A percentile compares a stretch with the other conserved stretches of the same genome.
These are phyloP conservation scores for Thaumetopoea pityocampa DNA, from an alignment of 1,140 invertebrate genomes.

Conservation along the genomic window DNA sequence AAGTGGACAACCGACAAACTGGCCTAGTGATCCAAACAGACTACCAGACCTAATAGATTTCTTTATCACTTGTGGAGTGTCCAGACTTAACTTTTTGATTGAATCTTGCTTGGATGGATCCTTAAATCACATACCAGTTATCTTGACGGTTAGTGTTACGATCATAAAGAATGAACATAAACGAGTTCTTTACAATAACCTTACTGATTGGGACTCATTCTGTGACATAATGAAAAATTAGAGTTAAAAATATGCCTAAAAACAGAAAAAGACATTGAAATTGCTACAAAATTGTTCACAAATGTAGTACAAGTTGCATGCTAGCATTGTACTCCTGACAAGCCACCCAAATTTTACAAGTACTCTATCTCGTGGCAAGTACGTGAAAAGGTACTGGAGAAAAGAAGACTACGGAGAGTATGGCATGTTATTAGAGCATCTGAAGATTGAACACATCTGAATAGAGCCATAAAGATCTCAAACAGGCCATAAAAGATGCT, in stretches of 20 bases:
- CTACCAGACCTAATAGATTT: slow-evolving; percentile 26
- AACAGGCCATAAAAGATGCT: too few relatives aligned
- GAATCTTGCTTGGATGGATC: slow-evolving; percentile 14
- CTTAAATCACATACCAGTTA: slow-evolving; percentile 21
- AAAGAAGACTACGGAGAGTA: neutral
- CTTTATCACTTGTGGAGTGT: slow-evolving; percentile 16
- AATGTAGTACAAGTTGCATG: neutral
- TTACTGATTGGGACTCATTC: neutral
- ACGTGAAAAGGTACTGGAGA: neutral
- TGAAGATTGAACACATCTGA: neutral
- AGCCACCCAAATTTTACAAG: neutral
- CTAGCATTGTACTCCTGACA: neutral
- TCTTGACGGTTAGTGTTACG: neutral
- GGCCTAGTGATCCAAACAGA: slow-evolving; percentile 20
- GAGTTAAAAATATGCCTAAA: neutral
- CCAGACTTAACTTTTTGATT: neutral
- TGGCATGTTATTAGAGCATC: neutral
- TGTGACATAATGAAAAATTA: neutral
- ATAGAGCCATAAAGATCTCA: neutral
- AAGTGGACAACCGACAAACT: slow-evolving; percentile 21
- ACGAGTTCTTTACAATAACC: neutral
- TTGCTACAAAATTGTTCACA: neutral
- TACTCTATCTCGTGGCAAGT: neutral
- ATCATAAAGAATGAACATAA: neutral
- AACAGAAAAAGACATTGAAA: neutral